Evolutionary conservation across 2,797 vertebrate genomes (phyloP).

Genomic region (Pangasius krempfi): DNA sequence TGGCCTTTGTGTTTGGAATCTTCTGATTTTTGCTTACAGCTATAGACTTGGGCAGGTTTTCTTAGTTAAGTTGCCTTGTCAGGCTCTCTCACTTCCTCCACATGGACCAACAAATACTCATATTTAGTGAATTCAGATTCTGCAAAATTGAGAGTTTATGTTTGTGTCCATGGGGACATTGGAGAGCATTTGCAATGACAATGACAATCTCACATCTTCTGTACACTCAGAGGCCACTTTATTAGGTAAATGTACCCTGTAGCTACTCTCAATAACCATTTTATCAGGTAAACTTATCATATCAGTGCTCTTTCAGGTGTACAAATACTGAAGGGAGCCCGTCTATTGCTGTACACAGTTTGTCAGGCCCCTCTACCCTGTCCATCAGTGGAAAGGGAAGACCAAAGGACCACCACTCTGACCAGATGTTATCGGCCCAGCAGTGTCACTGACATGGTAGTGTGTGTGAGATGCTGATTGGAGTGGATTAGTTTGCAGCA

Average conservation of each 20-base stretch:
- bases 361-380: neutral
- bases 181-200: neutral
- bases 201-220: neutral
- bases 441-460: neutral
- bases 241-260: neutral
- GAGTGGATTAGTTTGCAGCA: neutral
- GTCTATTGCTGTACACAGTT: neutral
- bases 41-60: neutral
- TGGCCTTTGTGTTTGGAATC: neutral
- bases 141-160: neutral
- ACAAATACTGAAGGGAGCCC: neutral
- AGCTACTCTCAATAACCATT: neutral
- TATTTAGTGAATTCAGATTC: neutral
- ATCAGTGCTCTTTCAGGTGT: neutral
- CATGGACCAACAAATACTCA: neutral
- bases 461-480: neutral
- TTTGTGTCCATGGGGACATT: neutral
- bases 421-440: neutral
- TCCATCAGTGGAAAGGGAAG: neutral
- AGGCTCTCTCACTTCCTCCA: neutral
- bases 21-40: neutral
- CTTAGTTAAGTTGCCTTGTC: neutral
- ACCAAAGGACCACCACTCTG: neutral
- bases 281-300: neutral
- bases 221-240: neutral